A percentile compares a stretch with the other conserved stretches of the same genome.
These are phyloP conservation scores for Ctena decussata DNA, from an alignment of 2,888 invertebrate genomes.

Conservation along the genomic window DNA sequence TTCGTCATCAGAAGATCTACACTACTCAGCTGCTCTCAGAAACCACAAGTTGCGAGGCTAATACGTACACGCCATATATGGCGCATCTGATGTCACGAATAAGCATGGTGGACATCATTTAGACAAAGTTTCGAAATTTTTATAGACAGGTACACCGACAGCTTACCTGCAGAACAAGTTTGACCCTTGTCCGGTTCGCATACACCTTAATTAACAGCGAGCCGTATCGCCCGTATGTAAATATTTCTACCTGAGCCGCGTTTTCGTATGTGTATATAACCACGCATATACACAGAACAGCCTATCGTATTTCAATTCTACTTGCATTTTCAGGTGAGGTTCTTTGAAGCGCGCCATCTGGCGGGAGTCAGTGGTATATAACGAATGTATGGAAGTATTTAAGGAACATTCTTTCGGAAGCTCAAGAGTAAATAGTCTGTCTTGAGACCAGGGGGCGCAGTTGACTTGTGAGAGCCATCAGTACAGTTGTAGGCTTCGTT, in stretches of 20 bases:
- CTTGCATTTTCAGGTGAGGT: constrained; percentile 65
- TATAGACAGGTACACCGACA: background rate
- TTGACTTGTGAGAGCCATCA: constrained; percentile 32
- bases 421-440: constrained; percentile 75
- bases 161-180: background rate
- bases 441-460: constrained; percentile 61
- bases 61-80: constrained; percentile 13
- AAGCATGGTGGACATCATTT: background rate
- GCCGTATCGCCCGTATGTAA: constrained; percentile 5
- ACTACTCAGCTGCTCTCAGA: background rate
- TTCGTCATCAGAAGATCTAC: constrained; percentile 1
- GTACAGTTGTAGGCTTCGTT: constrained; percentile 52
- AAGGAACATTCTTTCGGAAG: constrained; percentile 79
- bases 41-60: background rate
- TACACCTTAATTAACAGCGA: background rate
- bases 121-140: background rate
- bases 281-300: background rate
- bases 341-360: constrained; percentile 70
- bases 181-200: background rate
- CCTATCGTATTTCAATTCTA: constrained; percentile 65
- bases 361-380: constrained; percentile 75
- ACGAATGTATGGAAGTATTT: constrained; percentile 79
- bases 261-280: background rate
- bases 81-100: background rate
- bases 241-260: background rate